A percentile compares a stretch with the other conserved stretches of the same genome.
phyloP scores from a whole-genome alignment of 1,140 invertebrate genomes.

The Drosophila varians region DNA sequence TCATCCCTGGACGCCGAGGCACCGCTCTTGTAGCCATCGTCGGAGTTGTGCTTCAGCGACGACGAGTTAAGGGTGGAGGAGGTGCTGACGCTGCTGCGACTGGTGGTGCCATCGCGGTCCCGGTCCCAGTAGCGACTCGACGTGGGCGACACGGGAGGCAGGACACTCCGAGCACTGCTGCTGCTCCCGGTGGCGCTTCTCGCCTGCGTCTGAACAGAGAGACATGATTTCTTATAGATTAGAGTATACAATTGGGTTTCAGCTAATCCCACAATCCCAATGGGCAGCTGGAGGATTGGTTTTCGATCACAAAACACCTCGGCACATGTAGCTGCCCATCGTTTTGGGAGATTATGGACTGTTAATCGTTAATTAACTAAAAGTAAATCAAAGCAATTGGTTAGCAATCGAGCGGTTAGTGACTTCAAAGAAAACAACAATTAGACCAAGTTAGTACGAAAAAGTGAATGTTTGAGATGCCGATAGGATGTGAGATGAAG shows the following conservation, averaged over 20 bases:
- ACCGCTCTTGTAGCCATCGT: constrained; percentile 59
- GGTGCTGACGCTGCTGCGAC: constrained; percentile 38
- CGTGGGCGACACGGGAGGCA: constrained; percentile 78
- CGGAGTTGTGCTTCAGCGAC: constrained; percentile 53
- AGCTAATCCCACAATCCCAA: too few relatives aligned
- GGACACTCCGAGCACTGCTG: constrained; percentile 50
- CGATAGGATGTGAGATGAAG: constrained; percentile 7
- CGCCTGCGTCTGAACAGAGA: constrained; percentile 46
- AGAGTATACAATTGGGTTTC: too few relatives aligned
- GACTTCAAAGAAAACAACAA: constrained; percentile 16
- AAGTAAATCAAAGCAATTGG: constrained; percentile 43
- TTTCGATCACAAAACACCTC: constrained; percentile 10
- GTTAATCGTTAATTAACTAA: constrained; percentile 24
- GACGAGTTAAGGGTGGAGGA: constrained; percentile 55
- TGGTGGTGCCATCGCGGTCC: constrained; percentile 48
- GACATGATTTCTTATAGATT: not conserved
- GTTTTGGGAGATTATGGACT: constrained; percentile 7
- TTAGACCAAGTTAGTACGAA: constrained; percentile 26
- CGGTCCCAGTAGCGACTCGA: constrained; percentile 78
- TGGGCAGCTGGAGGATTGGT: not conserved
- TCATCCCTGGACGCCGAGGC: constrained; percentile 49
- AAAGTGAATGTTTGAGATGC: constrained; percentile 16
- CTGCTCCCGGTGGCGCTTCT: constrained; percentile 48
- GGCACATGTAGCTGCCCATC: constrained; percentile 16
- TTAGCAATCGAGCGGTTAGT: constrained; percentile 56